Base-by-base conservation (phyloP, 2,888 invertebrate species). In the Cremastobaeus sp. region DNA sequence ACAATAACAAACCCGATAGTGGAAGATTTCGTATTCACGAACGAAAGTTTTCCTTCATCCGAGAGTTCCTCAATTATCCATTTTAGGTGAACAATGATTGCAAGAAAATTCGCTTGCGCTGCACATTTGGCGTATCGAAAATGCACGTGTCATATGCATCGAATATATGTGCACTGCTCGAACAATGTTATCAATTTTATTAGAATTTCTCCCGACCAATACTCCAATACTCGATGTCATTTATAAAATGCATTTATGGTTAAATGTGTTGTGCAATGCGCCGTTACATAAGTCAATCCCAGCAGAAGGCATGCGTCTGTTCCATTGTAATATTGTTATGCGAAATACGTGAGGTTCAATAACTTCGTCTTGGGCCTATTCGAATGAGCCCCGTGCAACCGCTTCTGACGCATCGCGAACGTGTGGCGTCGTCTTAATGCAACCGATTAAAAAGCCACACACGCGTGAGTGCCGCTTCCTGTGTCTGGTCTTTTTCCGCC, bases 111-210 rank as follows among this genome's bases (percentile, higher is more conserved):
- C 59, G 50, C 66, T 48, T 66, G 52, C 45, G 11, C 50, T 32
- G 50, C 32, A 47, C 25, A 11, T 52, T 30, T 45, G 45, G 43
- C 25, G 35, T n/a, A 28, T 52, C 18, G 37, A 30, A 28, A 60
- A 41, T 50, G 50, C 41, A 32, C 62, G 50, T 41, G 62, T 62
- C 41, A 48, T 48, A 50, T 14, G 35, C 45, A 28, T 41, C 39
- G 41, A 21, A 15, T 15, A 2, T 45, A 45, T 15, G 41, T 4
- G 41, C 21, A 11, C 43, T 11, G 14, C 5, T 28, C 21, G 12
- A 65, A 68, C 66, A 68, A 68, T 68, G 66, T 68, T 68, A 68
- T 68, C 66, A 68, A 68, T 68, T 57, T 59, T 68, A 59, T 59
- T 57, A 1, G 50, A 68, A 57, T 68, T 68, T 68, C 66, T 55